Percentiles rank a stretch among this genome's conserved stretches.
phyloP scores from a whole-genome alignment of 2,888 invertebrate species.

The Ischnura elegans region DNA sequence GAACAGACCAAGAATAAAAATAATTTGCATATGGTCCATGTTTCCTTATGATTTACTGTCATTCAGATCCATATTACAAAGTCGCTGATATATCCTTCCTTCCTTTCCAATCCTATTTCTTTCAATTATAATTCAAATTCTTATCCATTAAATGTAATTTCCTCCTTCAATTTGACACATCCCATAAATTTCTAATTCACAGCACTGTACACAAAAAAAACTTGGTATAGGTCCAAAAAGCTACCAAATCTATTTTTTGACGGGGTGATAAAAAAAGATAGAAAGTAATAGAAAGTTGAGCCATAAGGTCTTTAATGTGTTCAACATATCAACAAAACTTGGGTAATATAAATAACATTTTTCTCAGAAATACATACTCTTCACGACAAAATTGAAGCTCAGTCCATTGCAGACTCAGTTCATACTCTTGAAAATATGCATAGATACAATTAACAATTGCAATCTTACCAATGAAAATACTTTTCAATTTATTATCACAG shows the following conservation, averaged over 20 bases:
- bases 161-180: no score
- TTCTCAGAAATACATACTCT: slow-evolving; percentile 19
- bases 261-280: background rate
- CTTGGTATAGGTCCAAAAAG: background rate
- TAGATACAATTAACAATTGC: slow-evolving; percentile 40
- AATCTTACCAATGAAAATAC: slow-evolving; percentile 30
- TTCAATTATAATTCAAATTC: no score
- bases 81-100: no score
- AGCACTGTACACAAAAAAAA: no score
- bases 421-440: slow-evolving; percentile 26
- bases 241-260: background rate
- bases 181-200: no score
- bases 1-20: no score
- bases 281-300: background rate
- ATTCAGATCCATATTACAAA: no score
- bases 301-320: background rate
- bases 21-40: no score
- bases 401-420: background rate
- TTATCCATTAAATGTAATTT: no score
- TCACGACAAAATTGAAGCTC: background rate
- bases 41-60: no score
- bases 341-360: slow-evolving; percentile 19
- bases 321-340: background rate
- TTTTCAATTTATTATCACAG: slow-evolving; percentile 47
- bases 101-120: no score